These are phyloP conservation scores for Paradisaea rubra DNA, from an alignment of 2,113 vertebrate species.

Conservation along the genomic window DNA sequence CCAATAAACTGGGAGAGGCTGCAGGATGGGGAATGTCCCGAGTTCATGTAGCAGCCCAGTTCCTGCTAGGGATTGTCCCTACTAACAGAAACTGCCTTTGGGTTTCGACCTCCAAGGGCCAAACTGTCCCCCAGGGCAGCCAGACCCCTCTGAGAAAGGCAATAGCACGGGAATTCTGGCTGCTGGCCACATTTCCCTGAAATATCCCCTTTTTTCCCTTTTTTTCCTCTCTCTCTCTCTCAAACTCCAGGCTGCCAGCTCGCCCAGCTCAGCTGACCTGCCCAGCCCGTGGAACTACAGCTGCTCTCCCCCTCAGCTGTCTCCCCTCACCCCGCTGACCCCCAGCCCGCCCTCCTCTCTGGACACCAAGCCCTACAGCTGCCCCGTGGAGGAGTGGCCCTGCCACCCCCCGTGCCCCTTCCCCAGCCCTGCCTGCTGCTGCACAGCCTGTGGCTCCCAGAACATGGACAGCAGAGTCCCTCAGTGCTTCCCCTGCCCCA, in stretches of 20 bases:
- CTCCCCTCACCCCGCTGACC: conserved; percentile 71
- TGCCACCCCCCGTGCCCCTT: conserved; percentile 46
- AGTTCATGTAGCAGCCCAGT: not conserved
- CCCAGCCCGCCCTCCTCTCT: conserved; percentile 73
- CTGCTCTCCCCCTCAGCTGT: conserved; percentile 79
- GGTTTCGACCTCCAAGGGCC: not conserved
- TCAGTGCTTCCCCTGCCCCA: conserved; percentile 62
- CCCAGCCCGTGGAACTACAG: conserved; percentile 75
- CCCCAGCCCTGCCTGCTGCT: conserved; percentile 68
- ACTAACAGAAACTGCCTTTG: not conserved
- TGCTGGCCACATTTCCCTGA: not conserved
- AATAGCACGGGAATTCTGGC: not conserved
- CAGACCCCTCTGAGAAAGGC: not conserved
- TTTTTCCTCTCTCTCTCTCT: not conserved
- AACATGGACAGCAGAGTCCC: conserved; percentile 45
- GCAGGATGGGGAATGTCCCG: not conserved
- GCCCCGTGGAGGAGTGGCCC: conserved; percentile 61
- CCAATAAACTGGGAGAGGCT: not conserved
- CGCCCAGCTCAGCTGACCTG: conserved; percentile 71
- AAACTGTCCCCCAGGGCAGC: not conserved
- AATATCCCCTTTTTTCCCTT: accelerated
- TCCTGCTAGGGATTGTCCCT: not conserved
- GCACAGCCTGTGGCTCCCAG: conserved; percentile 58
- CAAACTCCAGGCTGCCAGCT: conserved; percentile 71
- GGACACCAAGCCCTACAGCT: conserved; percentile 69